A percentile compares a stretch with the other conserved stretches of the same genome.
phyloP scores from a whole-genome alignment of 2,797 vertebrate genomes.

The Trichosurus vulpecula region DNA sequence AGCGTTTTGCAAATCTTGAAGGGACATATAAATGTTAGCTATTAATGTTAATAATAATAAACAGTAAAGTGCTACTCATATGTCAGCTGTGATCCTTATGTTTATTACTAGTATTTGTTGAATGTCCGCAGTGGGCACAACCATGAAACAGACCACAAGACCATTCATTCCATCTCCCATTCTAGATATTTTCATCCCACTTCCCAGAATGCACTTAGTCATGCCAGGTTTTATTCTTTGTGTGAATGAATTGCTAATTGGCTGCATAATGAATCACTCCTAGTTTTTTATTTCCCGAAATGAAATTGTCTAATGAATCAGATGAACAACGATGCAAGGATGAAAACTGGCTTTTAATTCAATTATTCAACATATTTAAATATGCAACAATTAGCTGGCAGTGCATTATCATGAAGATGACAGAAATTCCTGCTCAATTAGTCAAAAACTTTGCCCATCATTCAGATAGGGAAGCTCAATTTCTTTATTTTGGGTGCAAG shows the following conservation, averaged over 20 bases:
- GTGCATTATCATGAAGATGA: constrained; percentile 60
- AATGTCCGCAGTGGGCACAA: neutral
- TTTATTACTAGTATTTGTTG: neutral
- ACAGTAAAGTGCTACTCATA: neutral
- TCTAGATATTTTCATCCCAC: neutral
- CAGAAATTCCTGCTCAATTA: constrained; percentile 53
- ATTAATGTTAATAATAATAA: neutral
- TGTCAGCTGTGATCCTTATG: neutral
- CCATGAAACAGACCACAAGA: neutral
- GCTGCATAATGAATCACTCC: constrained; percentile 55
- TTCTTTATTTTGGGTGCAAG: constrained; percentile 40
- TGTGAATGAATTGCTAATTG: constrained; percentile 46
- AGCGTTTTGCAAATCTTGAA: neutral
- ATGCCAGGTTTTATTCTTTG: neutral
- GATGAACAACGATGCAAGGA: constrained; percentile 46
- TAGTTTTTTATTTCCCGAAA: constrained; percentile 68
- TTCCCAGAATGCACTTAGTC: neutral
- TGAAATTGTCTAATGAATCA: constrained; percentile 68
- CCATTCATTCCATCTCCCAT: constrained; percentile 9
- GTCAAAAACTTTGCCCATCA: constrained; percentile 55
- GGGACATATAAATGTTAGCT: neutral
- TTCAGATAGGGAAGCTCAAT: constrained; percentile 52
- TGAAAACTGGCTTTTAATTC: constrained; percentile 71
- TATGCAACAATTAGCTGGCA: constrained; percentile 54
- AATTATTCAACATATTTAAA: constrained; percentile 69